Evolutionary conservation across 1,140 invertebrate species (phyloP).

Genomic region (Euglossa dilemma): DNA sequence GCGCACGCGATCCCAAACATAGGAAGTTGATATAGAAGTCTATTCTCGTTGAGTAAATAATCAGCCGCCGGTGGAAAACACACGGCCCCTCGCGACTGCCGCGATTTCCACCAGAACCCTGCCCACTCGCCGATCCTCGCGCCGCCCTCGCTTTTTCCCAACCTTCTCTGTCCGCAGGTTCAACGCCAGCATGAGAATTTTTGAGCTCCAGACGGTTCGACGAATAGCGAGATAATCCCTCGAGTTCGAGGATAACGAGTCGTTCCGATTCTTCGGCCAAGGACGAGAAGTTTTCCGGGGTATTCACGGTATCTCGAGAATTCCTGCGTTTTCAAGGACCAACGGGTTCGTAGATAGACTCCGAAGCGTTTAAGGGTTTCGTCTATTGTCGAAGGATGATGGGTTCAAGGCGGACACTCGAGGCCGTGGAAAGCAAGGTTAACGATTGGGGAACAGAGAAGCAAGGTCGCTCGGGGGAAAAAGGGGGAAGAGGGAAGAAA

Average conservation of each 20-base stretch:
- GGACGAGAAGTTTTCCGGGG: no score
- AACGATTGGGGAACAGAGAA: background rate
- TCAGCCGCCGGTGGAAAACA: conserved; percentile 61
- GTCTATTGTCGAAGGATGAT: no score
- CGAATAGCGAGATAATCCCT: no score
- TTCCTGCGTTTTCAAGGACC: background rate
- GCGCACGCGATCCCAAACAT: conserved; percentile 74
- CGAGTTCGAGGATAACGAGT: no score
- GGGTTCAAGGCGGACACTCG: no score
- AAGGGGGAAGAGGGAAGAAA: background rate
- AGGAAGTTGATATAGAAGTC: conserved; percentile 81
- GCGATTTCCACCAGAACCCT: conserved; percentile 25
- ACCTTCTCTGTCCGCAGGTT: no score
- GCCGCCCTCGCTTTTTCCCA: background rate
- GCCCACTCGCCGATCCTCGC: background rate
- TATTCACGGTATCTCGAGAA: no score
- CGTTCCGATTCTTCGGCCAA: no score
- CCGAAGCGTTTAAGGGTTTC: no score
- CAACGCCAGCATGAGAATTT: no score
- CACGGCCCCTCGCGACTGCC: conserved; percentile 21
- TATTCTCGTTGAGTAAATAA: conserved; percentile 79
- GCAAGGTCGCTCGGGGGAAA: background rate
- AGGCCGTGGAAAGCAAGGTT: background rate
- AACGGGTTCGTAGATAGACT: no score
- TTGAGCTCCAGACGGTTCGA: background rate